Evolutionary conservation across 1,140 invertebrate species (phyloP), one percentile per base, ranked within the genome.

Genomic region (Drosophila novamexicana): DNA sequence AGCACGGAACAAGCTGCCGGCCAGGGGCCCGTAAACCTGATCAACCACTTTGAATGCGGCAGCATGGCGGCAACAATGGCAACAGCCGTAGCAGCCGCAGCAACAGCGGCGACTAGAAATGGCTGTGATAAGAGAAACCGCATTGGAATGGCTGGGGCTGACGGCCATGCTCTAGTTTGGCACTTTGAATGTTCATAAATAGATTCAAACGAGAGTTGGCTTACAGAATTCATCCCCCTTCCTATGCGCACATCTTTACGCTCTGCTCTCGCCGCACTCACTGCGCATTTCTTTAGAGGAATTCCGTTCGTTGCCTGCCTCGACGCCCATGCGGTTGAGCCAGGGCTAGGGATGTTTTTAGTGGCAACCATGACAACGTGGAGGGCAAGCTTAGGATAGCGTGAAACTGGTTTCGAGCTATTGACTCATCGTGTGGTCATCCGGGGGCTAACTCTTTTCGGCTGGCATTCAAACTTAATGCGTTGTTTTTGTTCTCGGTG

Each of bases 121-220:
- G 83, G 83, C 79, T 68, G 83, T 88, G 83, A 88, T 86, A 88
- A 77, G 62, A 71, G 74, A 74, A 68, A 79, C 76, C 79, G 49
- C 72, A 78, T 65, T 64, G 53, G 32, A 54, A 63, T n/a, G 18
- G 37, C 34, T 44, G 54, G 32, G 16, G n/a, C 57, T 49, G 68
- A 65, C 79, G 61, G 76, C 79, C 82, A 85, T 78, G 73, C 61
- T 79, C 57, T 47, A 59, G 54, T 59, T 73, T 78, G 56, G 52
- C 45, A 64, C 58, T 68, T 61, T 76, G 7, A 62, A 58, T 53
- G 74, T 73, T 77, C 64, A 78, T 75, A 81, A 85, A 79, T 81
- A 75, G 72, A 85, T 79, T 81, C 66, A 74, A 67, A 74, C 57
- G 65, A 79, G 81, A 50, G 47, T 57, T 84, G 52, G 52, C 45